Evolutionary conservation across 1,140 invertebrate genomes (phyloP), one percentile per base, ranked within the genome.

Genomic region (Diorhabda elongata): DNA sequence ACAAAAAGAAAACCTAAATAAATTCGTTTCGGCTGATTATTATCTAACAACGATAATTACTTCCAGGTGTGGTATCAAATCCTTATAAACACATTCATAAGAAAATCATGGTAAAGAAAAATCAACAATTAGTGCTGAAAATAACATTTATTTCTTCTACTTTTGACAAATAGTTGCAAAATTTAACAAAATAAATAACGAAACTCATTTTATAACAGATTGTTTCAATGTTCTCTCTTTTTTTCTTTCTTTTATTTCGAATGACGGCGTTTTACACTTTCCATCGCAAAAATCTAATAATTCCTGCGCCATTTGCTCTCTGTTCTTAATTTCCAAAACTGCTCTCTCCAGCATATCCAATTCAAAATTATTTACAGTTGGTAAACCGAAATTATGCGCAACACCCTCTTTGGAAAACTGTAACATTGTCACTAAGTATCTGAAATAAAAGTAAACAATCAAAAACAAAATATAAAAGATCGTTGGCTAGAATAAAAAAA

Each of bases 341-440:
- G 74, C 72, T 44, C 66, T 72, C 64, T 80, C 78, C 2, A 81
- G 69, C 9, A 75, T 26, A 2, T 72, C 67, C 47, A 79, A 65
- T 64, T 81, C 78, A 5, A 75, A 61, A 9, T 71, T 70, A 2
- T 67, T 74, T 8, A 81, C 61, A 41, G 68, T 58, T 9, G 77
- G 79, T 2, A 81, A 11, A 7, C 78, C 78, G 63, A 69, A 79
- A 64, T 81, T 81, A 61, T 80, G 75, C 2, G 71, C 69, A 41
- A 80, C 71, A 42, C 78, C 78, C 6, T 64, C 66, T 73, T 69
- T 66, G 2, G 77, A 77, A 66, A 80, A 76, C 26, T 73, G 69
- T 0, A 81, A 72, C 1, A 73, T 77, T 9, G 69, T 71, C 42
- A 78, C 76, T 52, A 81, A 63, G 71, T 79, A 71, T 68, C 76